Evolutionary conservation across 2,888 invertebrate species (phyloP).

Genomic region (Azorinus chamasolen): DNA sequence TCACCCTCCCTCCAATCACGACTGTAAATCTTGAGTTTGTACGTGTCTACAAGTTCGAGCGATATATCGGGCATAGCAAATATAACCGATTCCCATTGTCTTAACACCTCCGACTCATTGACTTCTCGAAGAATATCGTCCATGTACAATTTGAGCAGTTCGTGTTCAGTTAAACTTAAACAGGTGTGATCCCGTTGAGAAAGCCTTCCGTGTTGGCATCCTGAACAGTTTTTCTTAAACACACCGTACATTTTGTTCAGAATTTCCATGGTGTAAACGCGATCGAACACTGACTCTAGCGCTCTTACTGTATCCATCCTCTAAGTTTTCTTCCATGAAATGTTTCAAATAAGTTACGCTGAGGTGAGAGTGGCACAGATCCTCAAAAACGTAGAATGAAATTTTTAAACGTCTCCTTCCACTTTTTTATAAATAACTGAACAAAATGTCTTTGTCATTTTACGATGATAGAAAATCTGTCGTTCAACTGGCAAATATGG

Average conservation of each 20-base stretch:
- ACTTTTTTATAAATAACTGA: conserved; percentile 17
- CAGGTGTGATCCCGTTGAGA: conserved; percentile 28
- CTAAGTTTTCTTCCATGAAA: too few species aligned
- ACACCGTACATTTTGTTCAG: conserved; percentile 16
- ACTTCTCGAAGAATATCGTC: conserved; percentile 22
- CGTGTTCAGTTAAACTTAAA: not conserved
- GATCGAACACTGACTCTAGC: conserved; percentile 26
- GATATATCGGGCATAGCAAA: conserved; percentile 4
- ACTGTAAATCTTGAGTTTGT: conserved; percentile 32
- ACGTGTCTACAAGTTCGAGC: conserved; percentile 22
- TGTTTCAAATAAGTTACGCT: too few species aligned
- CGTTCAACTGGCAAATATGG: too few species aligned
- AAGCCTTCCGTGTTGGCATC: conserved; percentile 11
- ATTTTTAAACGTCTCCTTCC: conserved; percentile 23
- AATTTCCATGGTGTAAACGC: conserved; percentile 24
- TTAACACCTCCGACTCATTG: conserved; percentile 15
- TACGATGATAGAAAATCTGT: too few species aligned
- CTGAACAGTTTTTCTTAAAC: conserved; percentile 20
- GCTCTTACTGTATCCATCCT: conserved; percentile 1
- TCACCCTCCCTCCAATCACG: conserved; percentile 39
- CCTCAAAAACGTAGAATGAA: conserved; percentile 16
- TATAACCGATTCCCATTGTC: conserved; percentile 13
- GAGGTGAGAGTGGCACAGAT: too few species aligned
- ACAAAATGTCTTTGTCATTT: conserved; percentile 23
- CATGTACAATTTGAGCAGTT: conserved; percentile 6